Percentiles rank a stretch among this genome's conserved stretches.
phyloP scores from a whole-genome alignment of 2,113 vertebrate genomes.

The Etheostoma spectabile region DNA sequence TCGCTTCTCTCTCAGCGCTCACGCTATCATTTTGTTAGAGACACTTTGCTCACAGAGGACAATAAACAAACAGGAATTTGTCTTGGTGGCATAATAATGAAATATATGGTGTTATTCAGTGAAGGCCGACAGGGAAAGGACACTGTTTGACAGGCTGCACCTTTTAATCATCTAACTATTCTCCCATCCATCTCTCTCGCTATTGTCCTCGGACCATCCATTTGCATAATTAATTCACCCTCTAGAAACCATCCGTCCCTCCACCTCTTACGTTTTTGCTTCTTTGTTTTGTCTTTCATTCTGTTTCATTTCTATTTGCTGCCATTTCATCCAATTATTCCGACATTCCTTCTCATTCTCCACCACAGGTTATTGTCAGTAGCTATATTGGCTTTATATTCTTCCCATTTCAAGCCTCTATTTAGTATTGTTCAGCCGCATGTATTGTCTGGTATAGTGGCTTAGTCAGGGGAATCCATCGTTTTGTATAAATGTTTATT shows the following conservation, averaged over 20 bases:
- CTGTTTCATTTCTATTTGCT: not conserved
- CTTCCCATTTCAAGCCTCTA: constrained; percentile 18
- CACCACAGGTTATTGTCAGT: constrained; percentile 4
- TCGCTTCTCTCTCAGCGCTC: not conserved
- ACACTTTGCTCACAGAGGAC: constrained; percentile 12
- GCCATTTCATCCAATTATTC: constrained; percentile 6
- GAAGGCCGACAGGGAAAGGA: not conserved
- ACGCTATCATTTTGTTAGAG: constrained; percentile 7
- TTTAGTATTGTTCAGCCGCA: not conserved
- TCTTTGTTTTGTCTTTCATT: not conserved
- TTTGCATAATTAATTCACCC: constrained; percentile 17
- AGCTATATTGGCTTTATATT: not conserved
- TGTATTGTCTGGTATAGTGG: not conserved
- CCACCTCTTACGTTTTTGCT: not conserved
- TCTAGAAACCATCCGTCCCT: constrained; percentile 3
- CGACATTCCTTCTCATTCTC: not conserved
- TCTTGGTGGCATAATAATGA: constrained; percentile 3
- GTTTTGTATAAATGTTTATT: not conserved
- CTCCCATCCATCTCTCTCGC: not conserved
- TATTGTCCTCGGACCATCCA: not conserved
- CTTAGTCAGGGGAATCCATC: not conserved
- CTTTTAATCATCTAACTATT: constrained; percentile 6
- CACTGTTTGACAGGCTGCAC: not conserved
- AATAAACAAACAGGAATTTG: constrained; percentile 12
- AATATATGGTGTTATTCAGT: not conserved